A percentile compares a stretch with the other conserved stretches of the same genome.
Conservation (phyloP, 2,888 invertebrate genomes). For the Heliconius sara region DNA sequence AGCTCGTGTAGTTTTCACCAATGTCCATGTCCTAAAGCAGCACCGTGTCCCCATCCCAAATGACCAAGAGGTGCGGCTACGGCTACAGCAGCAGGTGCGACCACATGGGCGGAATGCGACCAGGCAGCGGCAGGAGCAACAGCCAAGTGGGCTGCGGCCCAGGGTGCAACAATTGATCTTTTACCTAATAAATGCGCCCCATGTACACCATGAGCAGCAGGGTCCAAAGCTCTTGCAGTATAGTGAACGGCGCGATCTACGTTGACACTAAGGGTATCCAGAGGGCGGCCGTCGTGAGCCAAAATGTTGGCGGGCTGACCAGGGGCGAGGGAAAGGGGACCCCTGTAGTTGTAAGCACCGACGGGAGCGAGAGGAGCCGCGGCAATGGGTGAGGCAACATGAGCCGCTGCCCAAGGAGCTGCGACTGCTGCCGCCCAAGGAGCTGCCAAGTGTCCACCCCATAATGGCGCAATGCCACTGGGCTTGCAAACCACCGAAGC, state of each 20-base stretch:
- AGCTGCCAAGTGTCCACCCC: slow-evolving; percentile 41
- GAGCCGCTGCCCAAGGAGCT: slow-evolving; percentile 58
- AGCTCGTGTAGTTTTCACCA: slow-evolving; percentile 61
- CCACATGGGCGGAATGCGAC: slow-evolving; percentile 49
- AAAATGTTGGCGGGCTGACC: slow-evolving; percentile 77
- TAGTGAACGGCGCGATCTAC: slow-evolving; percentile 74
- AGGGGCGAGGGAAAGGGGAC: slow-evolving; percentile 75
- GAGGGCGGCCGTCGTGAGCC: slow-evolving; percentile 76
- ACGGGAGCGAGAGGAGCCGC: slow-evolving; percentile 56
- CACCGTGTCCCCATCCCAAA: slow-evolving; percentile 51
- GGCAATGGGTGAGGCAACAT: slow-evolving; percentile 58
- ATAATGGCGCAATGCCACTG: slow-evolving; percentile 57
- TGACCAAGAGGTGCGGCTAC: slow-evolving; percentile 52
- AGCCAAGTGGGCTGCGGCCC: slow-evolving; percentile 54
- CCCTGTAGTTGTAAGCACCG: slow-evolving; percentile 72
- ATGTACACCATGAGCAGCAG: slow-evolving; percentile 50
- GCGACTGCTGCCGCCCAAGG: slow-evolving; percentile 54
- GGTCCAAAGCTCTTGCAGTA: slow-evolving; percentile 69
- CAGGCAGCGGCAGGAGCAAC: slow-evolving; percentile 59
- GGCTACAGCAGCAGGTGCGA: slow-evolving; percentile 43
- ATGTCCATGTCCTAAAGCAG: slow-evolving; percentile 53
- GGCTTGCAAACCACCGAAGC: slow-evolving; percentile 82
- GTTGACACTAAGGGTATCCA: slow-evolving; percentile 78
- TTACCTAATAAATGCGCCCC: slow-evolving; percentile 65
- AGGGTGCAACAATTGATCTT: slow-evolving; percentile 66